phyloP scores from a whole-genome alignment of 2,888 invertebrate genomes.

The Pseudanteris insignis region DNA sequence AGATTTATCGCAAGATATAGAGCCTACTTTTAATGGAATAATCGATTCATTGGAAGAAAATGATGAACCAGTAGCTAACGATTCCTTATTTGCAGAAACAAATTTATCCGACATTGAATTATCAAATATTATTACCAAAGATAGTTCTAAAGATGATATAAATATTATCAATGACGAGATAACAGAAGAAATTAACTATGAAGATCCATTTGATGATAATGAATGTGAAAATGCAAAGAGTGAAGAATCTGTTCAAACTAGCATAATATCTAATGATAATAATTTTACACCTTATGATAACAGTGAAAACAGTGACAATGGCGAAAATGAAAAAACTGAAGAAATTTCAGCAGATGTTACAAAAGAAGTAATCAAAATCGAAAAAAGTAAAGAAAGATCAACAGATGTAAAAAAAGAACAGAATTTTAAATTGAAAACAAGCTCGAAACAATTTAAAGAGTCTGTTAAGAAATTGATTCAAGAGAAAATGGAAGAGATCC shows the following conservation, averaged over 20 bases:
- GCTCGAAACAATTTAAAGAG: conserved; percentile 46
- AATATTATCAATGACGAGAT: too few relatives aligned
- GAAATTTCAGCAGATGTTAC: background rate
- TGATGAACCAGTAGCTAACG: too few relatives aligned
- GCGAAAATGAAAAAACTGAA: conserved; percentile 9
- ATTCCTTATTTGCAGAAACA: too few relatives aligned
- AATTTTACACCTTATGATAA: conserved; percentile 2
- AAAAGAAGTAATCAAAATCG: background rate
- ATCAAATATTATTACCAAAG: too few relatives aligned
- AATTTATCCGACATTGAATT: too few relatives aligned
- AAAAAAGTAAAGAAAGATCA: conserved; percentile 3
- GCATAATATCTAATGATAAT: conserved; percentile 1
- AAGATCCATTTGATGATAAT: conserved; percentile 24
- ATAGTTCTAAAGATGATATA: too few relatives aligned
- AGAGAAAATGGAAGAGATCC: conserved; percentile 69
- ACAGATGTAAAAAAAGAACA: too few relatives aligned
- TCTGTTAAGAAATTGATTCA: conserved; percentile 59
- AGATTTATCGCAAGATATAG: too few relatives aligned
- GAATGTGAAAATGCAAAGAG: conserved; percentile 19
- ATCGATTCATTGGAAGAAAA: conserved; percentile 50
- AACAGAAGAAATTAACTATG: too few relatives aligned
- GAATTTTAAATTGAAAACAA: too few relatives aligned
- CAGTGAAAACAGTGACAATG: conserved; percentile 7
- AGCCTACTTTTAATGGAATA: conserved; percentile 50
- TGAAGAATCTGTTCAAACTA: background rate